Percentiles rank a stretch among this genome's conserved stretches.
Evolutionary conservation across 1,140 invertebrate genomes (phyloP).

Genomic region (Macrobrachium rosenbergii): DNA sequence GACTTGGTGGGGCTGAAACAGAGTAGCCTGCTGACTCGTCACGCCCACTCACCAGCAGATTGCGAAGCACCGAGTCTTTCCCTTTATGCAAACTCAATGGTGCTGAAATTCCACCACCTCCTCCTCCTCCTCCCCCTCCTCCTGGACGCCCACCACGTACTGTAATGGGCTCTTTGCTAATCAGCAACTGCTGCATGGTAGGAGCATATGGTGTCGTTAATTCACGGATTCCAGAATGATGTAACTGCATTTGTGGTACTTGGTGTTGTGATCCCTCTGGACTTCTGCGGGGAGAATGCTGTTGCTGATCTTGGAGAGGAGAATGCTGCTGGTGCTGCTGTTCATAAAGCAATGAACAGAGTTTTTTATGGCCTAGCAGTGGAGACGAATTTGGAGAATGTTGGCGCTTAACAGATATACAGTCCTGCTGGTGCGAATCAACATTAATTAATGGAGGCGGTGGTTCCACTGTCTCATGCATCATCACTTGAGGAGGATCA

Average conservation of each 20-base stretch:
- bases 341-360: conserved; percentile 33
- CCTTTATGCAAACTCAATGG: conserved; percentile 35
- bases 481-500: conserved; percentile 40
- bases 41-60: conserved; percentile 90
- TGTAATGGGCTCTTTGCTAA: conserved; percentile 68
- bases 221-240: conserved; percentile 60
- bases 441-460: conserved; percentile 43
- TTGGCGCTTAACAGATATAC: conserved; percentile 24
- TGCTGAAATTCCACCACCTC: conserved; percentile 47
- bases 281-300: background rate
- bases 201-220: conserved; percentile 68
- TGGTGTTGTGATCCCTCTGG: background rate
- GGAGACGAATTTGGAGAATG: conserved; percentile 51
- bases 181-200: conserved; percentile 68
- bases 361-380: conserved; percentile 46
- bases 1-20: conserved; percentile 66
- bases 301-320: conserved; percentile 2
- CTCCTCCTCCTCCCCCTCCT: conserved; percentile 49
- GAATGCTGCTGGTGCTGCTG: background rate
- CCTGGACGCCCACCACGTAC: conserved; percentile 50
- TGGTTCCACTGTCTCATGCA: conserved; percentile 52
- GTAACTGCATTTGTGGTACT: conserved; percentile 23
- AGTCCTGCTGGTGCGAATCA: conserved; percentile 7
- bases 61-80: conserved; percentile 84
- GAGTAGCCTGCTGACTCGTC: conserved; percentile 91